A percentile compares a stretch with the other conserved stretches of the same genome.
phyloP scores from a whole-genome alignment of 2,888 invertebrate species.

The Scelioninae gen. 1 region DNA sequence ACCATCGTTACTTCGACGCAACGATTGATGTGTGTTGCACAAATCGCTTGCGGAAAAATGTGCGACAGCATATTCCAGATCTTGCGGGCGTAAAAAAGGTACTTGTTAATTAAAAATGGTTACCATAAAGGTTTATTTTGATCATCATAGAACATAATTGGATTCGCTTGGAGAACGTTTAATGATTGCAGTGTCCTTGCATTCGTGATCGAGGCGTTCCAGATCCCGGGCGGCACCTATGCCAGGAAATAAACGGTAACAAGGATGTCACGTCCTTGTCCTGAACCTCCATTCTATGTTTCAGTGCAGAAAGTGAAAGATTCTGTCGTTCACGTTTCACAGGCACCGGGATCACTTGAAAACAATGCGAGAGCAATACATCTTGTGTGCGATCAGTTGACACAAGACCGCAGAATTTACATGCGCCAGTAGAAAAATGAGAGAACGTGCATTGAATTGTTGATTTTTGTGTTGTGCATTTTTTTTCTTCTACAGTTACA shows the following conservation, averaged over 20 bases:
- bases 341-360: constrained; percentile 14
- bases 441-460: constrained; percentile 10
- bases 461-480: not conserved
- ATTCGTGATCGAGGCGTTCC: constrained; percentile 75
- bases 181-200: constrained; percentile 80
- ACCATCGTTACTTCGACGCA: constrained; percentile 4
- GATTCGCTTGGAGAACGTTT: constrained; percentile 66
- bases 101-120: constrained; percentile 50
- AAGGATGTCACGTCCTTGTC: constrained; percentile 79
- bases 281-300: constrained; percentile 63
- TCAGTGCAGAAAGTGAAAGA: constrained; percentile 59
- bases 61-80: constrained; percentile 17
- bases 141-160: constrained; percentile 57
- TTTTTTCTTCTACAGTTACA: not conserved
- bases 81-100: constrained; percentile 39
- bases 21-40: constrained; percentile 33
- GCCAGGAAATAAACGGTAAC: constrained; percentile 78
- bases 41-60: constrained; percentile 29
- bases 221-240: constrained; percentile 73
- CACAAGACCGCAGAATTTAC: constrained; percentile 34
- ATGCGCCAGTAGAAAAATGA: constrained; percentile 16
- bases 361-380: constrained; percentile 51
- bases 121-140: constrained; percentile 37
- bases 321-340: constrained; percentile 23
- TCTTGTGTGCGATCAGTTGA: constrained; percentile 30